These are phyloP conservation scores for Aphaenogaster rudis DNA, from an alignment of 1,140 invertebrate genomes.

Conservation along the genomic window DNA sequence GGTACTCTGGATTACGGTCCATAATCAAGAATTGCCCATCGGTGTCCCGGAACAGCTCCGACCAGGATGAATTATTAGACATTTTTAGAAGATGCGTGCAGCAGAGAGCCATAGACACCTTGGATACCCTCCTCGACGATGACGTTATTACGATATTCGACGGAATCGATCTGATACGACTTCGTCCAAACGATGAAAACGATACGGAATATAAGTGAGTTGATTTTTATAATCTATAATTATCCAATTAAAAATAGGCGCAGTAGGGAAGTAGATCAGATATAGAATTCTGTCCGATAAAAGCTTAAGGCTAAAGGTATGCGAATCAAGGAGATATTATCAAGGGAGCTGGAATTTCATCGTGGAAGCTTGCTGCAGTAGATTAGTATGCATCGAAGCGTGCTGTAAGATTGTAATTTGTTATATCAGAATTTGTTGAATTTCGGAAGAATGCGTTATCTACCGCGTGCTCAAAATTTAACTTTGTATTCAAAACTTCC, in stretches of 20 bases:
- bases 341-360: slow-evolving; percentile 32
- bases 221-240: slow-evolving; percentile 14
- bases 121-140: slow-evolving; percentile 77
- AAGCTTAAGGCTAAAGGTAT: not conserved
- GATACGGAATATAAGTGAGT: slow-evolving; percentile 64
- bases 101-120: slow-evolving; percentile 71
- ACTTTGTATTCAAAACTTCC: not conserved
- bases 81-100: slow-evolving; percentile 79
- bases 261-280: slow-evolving; percentile 3
- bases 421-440: slow-evolving; percentile 35
- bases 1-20: slow-evolving; percentile 71
- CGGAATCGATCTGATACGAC: slow-evolving; percentile 80
- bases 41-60: slow-evolving; percentile 57
- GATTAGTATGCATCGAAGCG: not conserved
- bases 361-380: not conserved
- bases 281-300: slow-evolving; percentile 19
- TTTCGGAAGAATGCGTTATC: slow-evolving; percentile 15
- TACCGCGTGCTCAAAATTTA: not conserved
- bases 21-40: slow-evolving; percentile 79
- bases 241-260: not conserved
- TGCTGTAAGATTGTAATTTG: slow-evolving; percentile 18
- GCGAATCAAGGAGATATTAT: slow-evolving; percentile 20
- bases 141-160: slow-evolving; percentile 81
- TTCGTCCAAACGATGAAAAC: slow-evolving; percentile 50
- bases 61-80: slow-evolving; percentile 76